These are phyloP conservation scores for Drosophila hawaiiensis DNA, from an alignment of 2,888 invertebrate genomes.

Conservation along the genomic window DNA sequence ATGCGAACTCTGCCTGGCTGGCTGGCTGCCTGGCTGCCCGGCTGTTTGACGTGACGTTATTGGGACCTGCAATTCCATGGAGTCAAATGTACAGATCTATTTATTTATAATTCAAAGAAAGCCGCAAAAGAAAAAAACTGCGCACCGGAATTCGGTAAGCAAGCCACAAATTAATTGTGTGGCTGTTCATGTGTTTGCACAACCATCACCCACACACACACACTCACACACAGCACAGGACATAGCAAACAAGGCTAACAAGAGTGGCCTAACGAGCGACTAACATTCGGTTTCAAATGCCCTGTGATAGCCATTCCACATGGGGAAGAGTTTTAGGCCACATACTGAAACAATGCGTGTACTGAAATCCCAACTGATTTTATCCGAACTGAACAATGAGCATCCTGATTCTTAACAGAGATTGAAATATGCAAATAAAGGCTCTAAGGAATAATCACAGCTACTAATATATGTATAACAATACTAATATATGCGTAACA, in stretches of 20 bases:
- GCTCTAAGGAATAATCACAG: neutral
- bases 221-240: conserved; percentile 11
- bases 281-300: conserved; percentile 29
- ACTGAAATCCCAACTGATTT: neutral
- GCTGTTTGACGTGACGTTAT: conserved; percentile 60
- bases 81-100: conserved; percentile 70
- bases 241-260: conserved; percentile 26
- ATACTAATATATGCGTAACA: neutral
- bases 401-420: neutral
- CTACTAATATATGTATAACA: neutral
- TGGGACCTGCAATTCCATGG: conserved; percentile 52
- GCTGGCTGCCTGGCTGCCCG: conserved; percentile 20
- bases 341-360: conserved; percentile 10
- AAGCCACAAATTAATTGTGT: conserved; percentile 70
- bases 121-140: conserved; percentile 8
- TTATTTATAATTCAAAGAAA: conserved; percentile 65
- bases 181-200: conserved; percentile 50
- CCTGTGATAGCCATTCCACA: neutral
- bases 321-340: neutral
- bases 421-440: neutral
- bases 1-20: conserved; percentile 9
- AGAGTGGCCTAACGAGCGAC: conserved; percentile 24
- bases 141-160: conserved; percentile 44
- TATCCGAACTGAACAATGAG: neutral
- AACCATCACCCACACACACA: conserved; percentile 17